Base-by-base conservation (phyloP, 2,888 invertebrate genomes). In the Eupsilia transversa region DNA sequence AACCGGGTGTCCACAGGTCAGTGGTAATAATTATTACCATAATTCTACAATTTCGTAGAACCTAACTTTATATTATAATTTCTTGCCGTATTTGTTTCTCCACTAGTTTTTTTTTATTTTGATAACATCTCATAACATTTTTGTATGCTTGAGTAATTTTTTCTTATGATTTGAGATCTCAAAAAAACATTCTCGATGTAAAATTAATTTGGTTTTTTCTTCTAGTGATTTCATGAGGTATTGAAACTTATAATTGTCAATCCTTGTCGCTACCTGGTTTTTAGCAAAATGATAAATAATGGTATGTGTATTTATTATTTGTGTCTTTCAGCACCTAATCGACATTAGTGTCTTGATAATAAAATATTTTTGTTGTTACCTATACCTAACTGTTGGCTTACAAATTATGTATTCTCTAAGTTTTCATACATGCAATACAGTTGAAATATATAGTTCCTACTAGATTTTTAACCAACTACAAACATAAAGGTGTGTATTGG, bases 91-190 rank as follows among this genome's bases (percentile, higher is more conserved):
- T 57, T 66, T 66, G 46, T 27, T 67, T 63, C 33, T 78, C 57
- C 38, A 49, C 54, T 60, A 64, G 7, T 33, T 72, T 65, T 43
- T 54, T 59, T 23, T 65, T 5, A n/a, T 57, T 60, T 60, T 49
- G 0, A 5, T 30, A 4, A 10, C 27, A n/a, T 17, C 6, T 33
- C n/a, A 1, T 59, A n/a, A 27, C 6, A 7, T 73, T 77, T 66
- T 67, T 17, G n/a, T 66, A 41, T 54, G 33, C 17, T 61, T 68
- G 65, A 41, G 23, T 38, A 2, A n/a, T 27, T 30, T 57, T 72
- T 60, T 60, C n/a, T 54, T 79, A 20, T 46, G 7, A 60, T 74
- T 66, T 43, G 56, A 67, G 77, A 77, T 84, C 82, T 80, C 66
- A 33, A 69, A 83, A 59, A 23, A 56, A 67, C 56, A 17, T 57